phyloP scores from a whole-genome alignment of 2,797 vertebrate species.

The Malurus splendens region DNA sequence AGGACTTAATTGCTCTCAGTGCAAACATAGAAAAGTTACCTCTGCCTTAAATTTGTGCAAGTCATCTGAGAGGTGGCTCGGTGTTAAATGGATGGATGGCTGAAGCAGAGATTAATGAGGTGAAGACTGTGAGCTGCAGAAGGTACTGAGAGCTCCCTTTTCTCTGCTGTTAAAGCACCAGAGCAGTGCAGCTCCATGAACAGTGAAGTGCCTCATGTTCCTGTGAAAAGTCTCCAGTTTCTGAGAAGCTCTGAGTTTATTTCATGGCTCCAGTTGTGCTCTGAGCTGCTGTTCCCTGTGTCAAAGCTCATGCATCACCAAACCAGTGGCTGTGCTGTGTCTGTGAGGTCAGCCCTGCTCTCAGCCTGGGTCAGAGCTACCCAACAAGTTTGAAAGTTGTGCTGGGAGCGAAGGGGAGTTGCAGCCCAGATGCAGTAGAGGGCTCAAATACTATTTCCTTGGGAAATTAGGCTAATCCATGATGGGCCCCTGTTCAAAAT shows the following conservation, averaged over 20 bases:
- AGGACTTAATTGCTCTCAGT: not conserved
- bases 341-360: not conserved
- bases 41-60: not conserved
- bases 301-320: not conserved
- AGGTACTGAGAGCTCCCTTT: not conserved
- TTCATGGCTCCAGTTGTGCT: not conserved
- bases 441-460: not conserved
- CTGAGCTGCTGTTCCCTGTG: not conserved
- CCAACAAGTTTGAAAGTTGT: not conserved
- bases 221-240: not conserved
- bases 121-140: not conserved
- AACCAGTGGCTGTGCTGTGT: rapidly evolving
- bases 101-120: not conserved
- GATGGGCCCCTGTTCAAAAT: not conserved
- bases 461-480: not conserved
- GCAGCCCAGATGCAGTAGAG: not conserved
- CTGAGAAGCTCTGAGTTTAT: not conserved
- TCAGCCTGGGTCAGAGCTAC: not conserved
- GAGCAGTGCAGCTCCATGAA: not conserved
- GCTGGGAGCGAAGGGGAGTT: not conserved
- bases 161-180: not conserved
- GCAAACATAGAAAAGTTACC: not conserved
- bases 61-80: not conserved
- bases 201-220: not conserved
- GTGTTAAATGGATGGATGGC: not conserved